These are phyloP conservation scores for Drosophila antonietae DNA, from an alignment of 2,888 invertebrate species.

Conservation along the genomic window DNA sequence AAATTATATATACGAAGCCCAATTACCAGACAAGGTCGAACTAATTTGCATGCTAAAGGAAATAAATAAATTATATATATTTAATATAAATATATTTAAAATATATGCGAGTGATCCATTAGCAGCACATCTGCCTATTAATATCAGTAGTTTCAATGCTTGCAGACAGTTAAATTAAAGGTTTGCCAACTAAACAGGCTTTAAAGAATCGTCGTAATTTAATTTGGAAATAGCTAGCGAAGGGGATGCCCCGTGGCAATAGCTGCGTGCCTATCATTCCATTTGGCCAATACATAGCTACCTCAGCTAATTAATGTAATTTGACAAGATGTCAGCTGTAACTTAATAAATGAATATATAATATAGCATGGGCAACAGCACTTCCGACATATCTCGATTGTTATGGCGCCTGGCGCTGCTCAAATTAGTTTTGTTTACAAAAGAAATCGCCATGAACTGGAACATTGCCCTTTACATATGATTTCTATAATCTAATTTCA, in stretches of 20 bases:
- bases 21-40: background rate
- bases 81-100: background rate
- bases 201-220: slow-evolving; percentile 23
- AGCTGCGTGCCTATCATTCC: slow-evolving; percentile 1
- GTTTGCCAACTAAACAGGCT: slow-evolving; percentile 18
- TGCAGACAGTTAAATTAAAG: slow-evolving; percentile 8
- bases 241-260: background rate
- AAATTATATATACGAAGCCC: background rate
- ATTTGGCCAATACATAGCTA: background rate
- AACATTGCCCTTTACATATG: background rate
- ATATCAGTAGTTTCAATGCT: slow-evolving; percentile 5
- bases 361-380: background rate
- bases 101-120: slow-evolving; percentile 29
- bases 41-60: slow-evolving; percentile 19
- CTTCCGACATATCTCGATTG: slow-evolving; percentile 26
- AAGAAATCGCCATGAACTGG: slow-evolving; percentile 54
- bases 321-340: background rate
- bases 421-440: slow-evolving; percentile 8
- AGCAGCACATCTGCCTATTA: slow-evolving; percentile 22
- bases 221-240: background rate
- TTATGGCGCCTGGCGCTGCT: background rate
- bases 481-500: slow-evolving; percentile 37
- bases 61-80: background rate
- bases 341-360: background rate
- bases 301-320: background rate